Base-by-base conservation (phyloP, 2,888 invertebrate genomes). In the Drosophila setosimentum region DNA sequence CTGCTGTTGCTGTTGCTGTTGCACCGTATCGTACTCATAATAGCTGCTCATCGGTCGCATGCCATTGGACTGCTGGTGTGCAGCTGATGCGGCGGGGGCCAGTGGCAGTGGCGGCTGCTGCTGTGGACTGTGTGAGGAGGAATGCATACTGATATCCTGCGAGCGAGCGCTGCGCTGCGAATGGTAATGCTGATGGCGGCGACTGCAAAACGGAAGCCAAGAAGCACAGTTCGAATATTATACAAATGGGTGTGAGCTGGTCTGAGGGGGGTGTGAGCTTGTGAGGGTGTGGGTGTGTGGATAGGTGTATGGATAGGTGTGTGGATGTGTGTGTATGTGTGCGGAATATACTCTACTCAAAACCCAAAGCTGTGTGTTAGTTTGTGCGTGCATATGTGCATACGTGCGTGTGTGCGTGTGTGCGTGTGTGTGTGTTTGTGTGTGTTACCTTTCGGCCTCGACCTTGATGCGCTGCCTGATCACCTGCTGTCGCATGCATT, bases 21-120 rank as follows among this genome's bases (percentile, higher is more conserved):
- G 96, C 37, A 96, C 95, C 80, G 95, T 96, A 92, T 97, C 97
- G 93, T 97, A 97, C 93, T 97, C 97, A 93, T 97, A 97, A 93
- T 96, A 97, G 93, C 96, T 97, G 71, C 97, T 97, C 73, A 96
- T 95, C 7, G 97, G 97, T 24, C 97, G 94, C 59, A 90, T 27
- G n/a, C 83, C 89, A 57, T 70, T 81, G 48, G 72, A 70, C 64
- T 79, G 63, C 63, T 78, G 73, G 21, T 69, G 73, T 40, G 48
- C 58, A 10, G 73, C 51, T 5, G 77, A 57, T 29, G 68, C 37
- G 58, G 61, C 29, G 49, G 58, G 24, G 18, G 33, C 10, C 45
- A 13, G 32, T 2, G 18, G 80, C 65, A 24, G 49, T 29, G 55
- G 71, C 6, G 30, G 59, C 61, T 67, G 78, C 61, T 67, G 78